Evolutionary conservation across 2,113 vertebrate genomes (phyloP), one percentile per base, ranked within the genome.

Genomic region (Apaloderma vittatum): DNA sequence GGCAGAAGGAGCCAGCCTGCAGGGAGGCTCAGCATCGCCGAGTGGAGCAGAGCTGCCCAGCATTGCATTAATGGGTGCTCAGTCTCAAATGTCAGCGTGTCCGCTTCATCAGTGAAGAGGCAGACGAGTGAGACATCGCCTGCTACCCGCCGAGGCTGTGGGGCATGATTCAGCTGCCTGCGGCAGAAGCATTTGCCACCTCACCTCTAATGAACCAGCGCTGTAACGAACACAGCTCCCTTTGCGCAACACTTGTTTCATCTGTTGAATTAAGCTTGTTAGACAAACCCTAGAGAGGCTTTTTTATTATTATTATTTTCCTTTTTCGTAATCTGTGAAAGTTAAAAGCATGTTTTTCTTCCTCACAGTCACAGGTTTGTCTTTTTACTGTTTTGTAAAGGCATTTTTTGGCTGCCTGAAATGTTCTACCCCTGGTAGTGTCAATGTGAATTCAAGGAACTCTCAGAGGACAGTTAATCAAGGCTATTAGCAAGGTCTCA

Each of bases 201-300:
- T 95, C 55, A 29, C 18, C 52, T 79, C 76, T 92, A 81, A 75
- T 67, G 90, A 96, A 82, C 87, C 26, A 61, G 13, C 45, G 7
- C 5, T 2, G 74, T 52, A 52, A 70, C 15, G 63, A 97, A 76
- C 12, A 48, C 72, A 61, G 21, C 57, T 75, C 78, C 73, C 51
- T 63, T 76, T 20, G n/a, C 19, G 37, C 40, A 74, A 52, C 15
- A 12, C 71, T 88, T 72, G 9, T 37, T 94, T 83, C 77, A 48
- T 82, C 75, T 94, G 52, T 86, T 93, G 67, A 90, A 90, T 92
- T 83, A 86, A 45, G 68, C 93, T 96, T 83, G 45, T 97, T 87
- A 94, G 84, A 71, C 19, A 43, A 94, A 85, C 5, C 52, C 45
- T 37, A 40, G 51, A 78, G 68, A 80, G 37, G 4, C 7, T 51